Percentiles rank a stretch among this genome's conserved stretches.
Conservation (phyloP, 1,140 invertebrate species). For the Magallana ariakensis region DNA sequence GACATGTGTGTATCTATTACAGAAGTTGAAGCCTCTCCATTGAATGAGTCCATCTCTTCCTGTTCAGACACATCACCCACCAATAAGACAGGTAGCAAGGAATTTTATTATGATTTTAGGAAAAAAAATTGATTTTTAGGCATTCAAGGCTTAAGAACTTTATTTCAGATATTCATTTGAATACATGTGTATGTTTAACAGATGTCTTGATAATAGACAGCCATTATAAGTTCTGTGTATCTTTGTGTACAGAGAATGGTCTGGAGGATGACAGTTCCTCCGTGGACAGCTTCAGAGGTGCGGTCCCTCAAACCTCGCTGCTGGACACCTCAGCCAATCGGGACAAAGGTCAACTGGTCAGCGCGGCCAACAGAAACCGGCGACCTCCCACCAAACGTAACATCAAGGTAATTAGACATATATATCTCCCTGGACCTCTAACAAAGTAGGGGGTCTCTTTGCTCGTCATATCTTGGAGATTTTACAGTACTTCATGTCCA, state of each 20-base stretch:
- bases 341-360: constrained; percentile 92
- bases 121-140: too few species aligned
- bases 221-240: too few species aligned
- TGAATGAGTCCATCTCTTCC: constrained; percentile 4
- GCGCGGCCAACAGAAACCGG: constrained; percentile 83
- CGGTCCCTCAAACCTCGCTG: constrained; percentile 90
- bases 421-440: too few species aligned
- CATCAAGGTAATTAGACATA: constrained; percentile 10
- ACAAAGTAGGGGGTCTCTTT: too few species aligned
- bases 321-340: constrained; percentile 92
- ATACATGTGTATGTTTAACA: too few species aligned
- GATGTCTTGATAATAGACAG: too few species aligned
- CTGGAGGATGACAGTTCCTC: not conserved
- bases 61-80: not conserved
- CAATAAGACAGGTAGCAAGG: not conserved
- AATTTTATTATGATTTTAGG: too few species aligned
- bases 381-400: constrained; percentile 80
- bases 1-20: not conserved
- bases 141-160: too few species aligned
- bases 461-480: too few species aligned
- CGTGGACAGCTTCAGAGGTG: constrained; percentile 78
- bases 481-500: too few species aligned
- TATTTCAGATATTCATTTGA: too few species aligned
- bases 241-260: not conserved
- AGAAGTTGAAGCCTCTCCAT: constrained; percentile 26